These are phyloP conservation scores for Tylochromis polylepis DNA, from an alignment of 2,113 vertebrate genomes.

Conservation along the genomic window DNA sequence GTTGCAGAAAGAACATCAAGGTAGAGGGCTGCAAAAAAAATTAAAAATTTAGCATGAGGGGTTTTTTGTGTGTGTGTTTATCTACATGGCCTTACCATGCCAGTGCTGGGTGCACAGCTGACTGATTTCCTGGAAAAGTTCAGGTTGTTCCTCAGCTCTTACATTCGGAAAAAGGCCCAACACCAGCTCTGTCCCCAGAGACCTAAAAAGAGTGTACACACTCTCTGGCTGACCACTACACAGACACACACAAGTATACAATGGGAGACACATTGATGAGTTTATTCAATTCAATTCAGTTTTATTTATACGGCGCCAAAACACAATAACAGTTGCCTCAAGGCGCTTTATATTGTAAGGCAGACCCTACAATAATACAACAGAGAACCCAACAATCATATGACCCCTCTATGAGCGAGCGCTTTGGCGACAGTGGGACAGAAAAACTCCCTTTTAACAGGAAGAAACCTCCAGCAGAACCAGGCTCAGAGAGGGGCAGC, in stretches of 20 bases:
- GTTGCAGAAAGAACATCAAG: not conserved
- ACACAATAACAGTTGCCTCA: not conserved
- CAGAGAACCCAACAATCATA: not conserved
- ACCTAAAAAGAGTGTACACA: constrained; percentile 58
- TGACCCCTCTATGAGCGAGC: not conserved
- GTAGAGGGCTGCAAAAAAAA: not conserved
- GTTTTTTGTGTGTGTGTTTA: not conserved
- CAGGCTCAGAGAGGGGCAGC: not conserved
- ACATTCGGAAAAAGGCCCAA: constrained; percentile 67
- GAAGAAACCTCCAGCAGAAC: not conserved
- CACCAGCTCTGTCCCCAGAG: constrained; percentile 61
- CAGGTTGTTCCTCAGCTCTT: constrained; percentile 52
- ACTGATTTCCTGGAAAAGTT: constrained; percentile 56
- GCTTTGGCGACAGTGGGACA: not conserved
- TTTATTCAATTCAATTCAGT: not conserved
- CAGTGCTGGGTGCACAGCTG: constrained; percentile 68
- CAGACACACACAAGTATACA: not conserved
- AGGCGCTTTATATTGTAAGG: not conserved
- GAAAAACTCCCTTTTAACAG: not conserved
- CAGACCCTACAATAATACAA: not conserved
- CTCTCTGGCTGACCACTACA: constrained; percentile 41
- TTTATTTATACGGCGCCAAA: not conserved
- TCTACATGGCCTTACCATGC: constrained; percentile 47
- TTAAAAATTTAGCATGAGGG: not conserved
- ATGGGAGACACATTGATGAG: not conserved